Conservation (phyloP, 2,888 invertebrate species). For the Morpho achilles region DNA sequence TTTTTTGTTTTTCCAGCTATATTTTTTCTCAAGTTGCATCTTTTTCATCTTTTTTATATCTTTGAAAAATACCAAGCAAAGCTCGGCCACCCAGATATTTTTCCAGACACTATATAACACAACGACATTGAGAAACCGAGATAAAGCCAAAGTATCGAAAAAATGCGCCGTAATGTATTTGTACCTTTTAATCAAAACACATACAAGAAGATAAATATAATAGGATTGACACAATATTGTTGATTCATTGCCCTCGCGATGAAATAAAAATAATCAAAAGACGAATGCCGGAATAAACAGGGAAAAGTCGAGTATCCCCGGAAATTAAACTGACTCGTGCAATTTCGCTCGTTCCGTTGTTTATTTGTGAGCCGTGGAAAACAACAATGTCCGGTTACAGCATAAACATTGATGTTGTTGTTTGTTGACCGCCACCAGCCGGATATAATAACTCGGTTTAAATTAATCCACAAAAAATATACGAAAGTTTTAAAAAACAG, state of each 20-base stretch:
- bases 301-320: constrained; percentile 5
- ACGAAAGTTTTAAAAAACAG: background rate
- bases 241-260: constrained; percentile 1
- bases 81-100: too few relatives aligned
- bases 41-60: too few relatives aligned
- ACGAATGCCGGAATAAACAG: constrained; percentile 6
- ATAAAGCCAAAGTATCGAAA: too few relatives aligned
- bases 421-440: constrained; percentile 3
- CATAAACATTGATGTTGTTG: constrained; percentile 1
- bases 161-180: too few relatives aligned
- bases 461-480: background rate
- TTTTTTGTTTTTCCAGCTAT: too few relatives aligned
- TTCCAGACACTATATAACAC: too few relatives aligned
- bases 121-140: too few relatives aligned
- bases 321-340: constrained; percentile 14
- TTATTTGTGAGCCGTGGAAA: constrained; percentile 9
- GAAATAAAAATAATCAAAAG: constrained; percentile 3
- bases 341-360: constrained; percentile 9
- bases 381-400: constrained; percentile 8
- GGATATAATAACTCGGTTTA: constrained; percentile 2
- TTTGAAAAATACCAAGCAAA: too few relatives aligned
- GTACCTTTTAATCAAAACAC: too few relatives aligned
- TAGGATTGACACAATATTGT: constrained; percentile 4
- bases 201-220: background rate
- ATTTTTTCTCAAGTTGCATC: too few relatives aligned